A percentile compares a stretch with the other conserved stretches of the same genome.
Conservation (phyloP, 2,888 invertebrate species). For the Phaedon cochleariae region DNA sequence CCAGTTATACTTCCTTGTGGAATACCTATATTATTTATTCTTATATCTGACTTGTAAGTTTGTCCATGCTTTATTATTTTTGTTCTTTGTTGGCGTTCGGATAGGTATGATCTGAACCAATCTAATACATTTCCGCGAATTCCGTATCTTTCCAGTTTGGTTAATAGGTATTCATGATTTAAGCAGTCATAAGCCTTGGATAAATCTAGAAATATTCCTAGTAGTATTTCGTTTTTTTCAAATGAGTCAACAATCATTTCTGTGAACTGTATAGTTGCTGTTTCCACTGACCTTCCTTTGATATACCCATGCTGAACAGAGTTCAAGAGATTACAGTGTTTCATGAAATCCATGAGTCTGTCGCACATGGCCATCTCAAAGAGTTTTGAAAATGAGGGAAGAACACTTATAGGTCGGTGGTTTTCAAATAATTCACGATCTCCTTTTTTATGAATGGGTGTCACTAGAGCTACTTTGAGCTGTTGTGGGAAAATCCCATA, state of each 20-base stretch:
- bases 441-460: slow-evolving; percentile 1
- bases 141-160: slow-evolving; percentile 2
- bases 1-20: slow-evolving; percentile 17
- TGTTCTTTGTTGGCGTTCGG: slow-evolving; percentile 2
- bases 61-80: slow-evolving; percentile 6
- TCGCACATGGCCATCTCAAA: slow-evolving; percentile 3
- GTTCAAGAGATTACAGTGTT: slow-evolving; percentile 3
- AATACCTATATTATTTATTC: slow-evolving; percentile 3
- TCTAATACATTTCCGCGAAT: slow-evolving; percentile 6
- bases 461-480: slow-evolving; percentile 1
- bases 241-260: slow-evolving; percentile 6
- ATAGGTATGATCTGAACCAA: slow-evolving; percentile 10
- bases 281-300: slow-evolving; percentile 6
- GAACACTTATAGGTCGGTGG: neutral
- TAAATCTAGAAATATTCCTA: slow-evolving; percentile 3
- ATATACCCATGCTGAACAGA: slow-evolving; percentile 2
- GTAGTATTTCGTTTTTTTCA: slow-evolving; percentile 1
- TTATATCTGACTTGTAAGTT: slow-evolving; percentile 8
- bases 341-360: slow-evolving; percentile 5
- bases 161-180: slow-evolving; percentile 7
- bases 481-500: slow-evolving; percentile 8
- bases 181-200: slow-evolving; percentile 6
- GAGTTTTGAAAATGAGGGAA: neutral
- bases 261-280: slow-evolving; percentile 7
- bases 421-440: neutral